Evolutionary conservation across 1,140 invertebrate species (phyloP).

Genomic region (Macrocentrus cingulum): DNA sequence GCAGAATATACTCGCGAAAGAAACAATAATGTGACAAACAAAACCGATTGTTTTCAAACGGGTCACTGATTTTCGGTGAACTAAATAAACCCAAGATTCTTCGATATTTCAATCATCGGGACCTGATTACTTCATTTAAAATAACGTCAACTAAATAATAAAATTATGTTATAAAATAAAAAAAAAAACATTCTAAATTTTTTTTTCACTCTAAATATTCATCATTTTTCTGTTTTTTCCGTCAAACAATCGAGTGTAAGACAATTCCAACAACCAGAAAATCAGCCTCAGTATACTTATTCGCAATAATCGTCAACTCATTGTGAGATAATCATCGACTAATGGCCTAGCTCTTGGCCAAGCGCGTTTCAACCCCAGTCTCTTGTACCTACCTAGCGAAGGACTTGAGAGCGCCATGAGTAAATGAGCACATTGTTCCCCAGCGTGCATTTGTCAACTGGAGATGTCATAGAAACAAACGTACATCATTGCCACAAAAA

Average conservation of each 20-base stretch:
- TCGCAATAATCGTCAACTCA: constrained; percentile 5
- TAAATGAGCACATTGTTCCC: constrained; percentile 6
- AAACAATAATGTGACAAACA: too few species aligned
- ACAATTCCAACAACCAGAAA: constrained; percentile 7
- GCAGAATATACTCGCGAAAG: too few species aligned
- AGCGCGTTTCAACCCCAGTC: not conserved
- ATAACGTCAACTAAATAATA: not conserved
- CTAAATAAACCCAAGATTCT: too few species aligned
- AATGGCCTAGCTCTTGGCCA: constrained; percentile 11
- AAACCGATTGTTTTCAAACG: too few species aligned
- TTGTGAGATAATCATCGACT: constrained; percentile 22
- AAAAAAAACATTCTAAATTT: too few species aligned
- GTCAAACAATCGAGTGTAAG: not conserved
- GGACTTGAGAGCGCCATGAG: not conserved
- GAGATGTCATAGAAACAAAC: too few species aligned
- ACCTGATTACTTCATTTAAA: not conserved
- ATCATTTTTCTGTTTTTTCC: too few species aligned
- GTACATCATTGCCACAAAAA: too few species aligned
- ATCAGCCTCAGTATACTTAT: constrained; percentile 5
- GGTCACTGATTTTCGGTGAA: too few species aligned
- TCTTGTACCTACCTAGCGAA: not conserved
- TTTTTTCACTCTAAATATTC: too few species aligned
- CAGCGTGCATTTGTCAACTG: too few species aligned
- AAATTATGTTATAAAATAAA: too few species aligned
- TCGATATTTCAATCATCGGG: constrained; percentile 20